Evolutionary conservation across 2,888 invertebrate species (phyloP), one percentile per base, ranked within the genome.

Genomic region (Phengaris arion): DNA sequence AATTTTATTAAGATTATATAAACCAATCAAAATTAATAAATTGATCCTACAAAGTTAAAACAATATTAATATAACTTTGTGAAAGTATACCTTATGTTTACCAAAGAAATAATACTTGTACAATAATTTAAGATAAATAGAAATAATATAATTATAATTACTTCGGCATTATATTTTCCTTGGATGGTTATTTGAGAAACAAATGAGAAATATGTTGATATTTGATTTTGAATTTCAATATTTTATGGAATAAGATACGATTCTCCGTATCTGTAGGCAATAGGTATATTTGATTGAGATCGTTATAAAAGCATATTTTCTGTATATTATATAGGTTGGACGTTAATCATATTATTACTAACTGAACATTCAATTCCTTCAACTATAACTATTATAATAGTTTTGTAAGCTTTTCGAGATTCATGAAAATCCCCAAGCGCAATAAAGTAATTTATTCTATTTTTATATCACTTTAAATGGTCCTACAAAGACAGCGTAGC

Each of bases 401-500:
- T 72, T 45, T 22, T 15, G 72, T 52, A 52, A 72, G 52, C 54
- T 52, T 72, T 54, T n/a, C 52, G 35, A 35, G 72, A 51, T 54
- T 13, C 54, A 54, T 12, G 54, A 72, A 69, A 85, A 84, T 85
- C 84, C 82, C 85, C 82, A 86, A 89, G 88, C 88, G 69, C 76
- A 77, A 82, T 51, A 85, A 77, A 76, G 22, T 79, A 80, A 78
- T 77, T 75, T 78, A 75, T 78, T 77, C 77, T 77, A 77, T 79
- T 79, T 76, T 80, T 74, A 77, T 79, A 79, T 81, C 81, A 81
- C 81, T 82, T 79, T 79, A 80, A 77, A 80, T 75, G 78, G 78
- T 75, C 76, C 75, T 76, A 77, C 74, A 76, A 79, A 74, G 74
- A 79, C 78, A 77, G 74, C 77, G 72, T 77, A 64, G 76, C 74